A percentile compares a stretch with the other conserved stretches of the same genome.
Evolutionary conservation across 2,888 invertebrate genomes (phyloP).

Genomic region (Cataglyphis cursor): DNA sequence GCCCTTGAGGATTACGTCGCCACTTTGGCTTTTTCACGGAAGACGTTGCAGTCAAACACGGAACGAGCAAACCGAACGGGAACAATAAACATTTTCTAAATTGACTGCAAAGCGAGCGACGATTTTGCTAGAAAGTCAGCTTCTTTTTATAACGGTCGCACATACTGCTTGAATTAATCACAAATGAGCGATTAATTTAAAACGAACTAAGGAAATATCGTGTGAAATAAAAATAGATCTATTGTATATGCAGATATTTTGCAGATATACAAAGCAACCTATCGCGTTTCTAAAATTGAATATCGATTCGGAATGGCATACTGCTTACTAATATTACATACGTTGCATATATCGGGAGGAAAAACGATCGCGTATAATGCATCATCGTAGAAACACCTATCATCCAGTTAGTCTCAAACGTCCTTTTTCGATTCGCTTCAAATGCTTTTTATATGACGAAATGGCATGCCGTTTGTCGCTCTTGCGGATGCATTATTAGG

Average conservation of each 20-base stretch:
- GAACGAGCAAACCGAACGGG: conserved; percentile 47
- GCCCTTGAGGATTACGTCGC: conserved; percentile 67
- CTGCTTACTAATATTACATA: neutral
- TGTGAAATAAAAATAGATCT: neutral
- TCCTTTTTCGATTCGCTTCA: conserved; percentile 31
- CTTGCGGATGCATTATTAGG: conserved; percentile 43
- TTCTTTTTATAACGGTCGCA: neutral
- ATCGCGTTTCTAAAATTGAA: conserved; percentile 29
- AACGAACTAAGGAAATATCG: neutral
- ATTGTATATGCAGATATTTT: conserved; percentile 5
- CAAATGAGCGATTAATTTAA: conserved; percentile 16
- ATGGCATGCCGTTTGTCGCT: conserved; percentile 58
- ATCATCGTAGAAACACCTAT: conserved; percentile 44
- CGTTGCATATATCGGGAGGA: neutral
- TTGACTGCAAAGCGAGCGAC: conserved; percentile 41
- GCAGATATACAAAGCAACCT: neutral
- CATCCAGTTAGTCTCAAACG: conserved; percentile 24
- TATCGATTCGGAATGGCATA: conserved; percentile 26
- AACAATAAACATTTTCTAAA: conserved; percentile 56
- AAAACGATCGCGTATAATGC: conserved; percentile 30
- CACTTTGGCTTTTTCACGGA: conserved; percentile 47
- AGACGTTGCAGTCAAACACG: conserved; percentile 15
- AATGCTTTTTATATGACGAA: conserved; percentile 47
- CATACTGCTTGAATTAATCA: neutral
- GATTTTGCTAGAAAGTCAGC: conserved; percentile 11